Conservation (phyloP, 2,113 vertebrate species). For the Emydura subglobosa region DNA sequence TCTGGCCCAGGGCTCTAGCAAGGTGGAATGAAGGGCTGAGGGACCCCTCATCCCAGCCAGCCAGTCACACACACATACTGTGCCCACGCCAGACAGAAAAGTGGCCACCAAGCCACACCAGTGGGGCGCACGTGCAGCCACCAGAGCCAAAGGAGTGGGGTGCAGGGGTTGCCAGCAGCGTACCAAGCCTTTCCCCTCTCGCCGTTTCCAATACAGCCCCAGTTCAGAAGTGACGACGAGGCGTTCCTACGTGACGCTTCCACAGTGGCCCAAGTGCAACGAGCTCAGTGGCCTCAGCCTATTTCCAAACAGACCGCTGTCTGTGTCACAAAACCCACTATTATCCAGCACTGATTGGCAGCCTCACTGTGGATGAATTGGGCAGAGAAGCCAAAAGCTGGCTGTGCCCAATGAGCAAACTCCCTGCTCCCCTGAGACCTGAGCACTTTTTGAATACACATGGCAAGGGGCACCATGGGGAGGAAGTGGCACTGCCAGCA, state of each 20-base stretch:
- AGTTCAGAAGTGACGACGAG: not conserved
- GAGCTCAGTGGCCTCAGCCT: no score
- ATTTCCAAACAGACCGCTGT: not conserved
- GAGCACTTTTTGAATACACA: not conserved
- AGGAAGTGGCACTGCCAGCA: not conserved
- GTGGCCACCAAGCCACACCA: not conserved
- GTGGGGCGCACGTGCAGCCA: no score
- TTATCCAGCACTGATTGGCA: not conserved
- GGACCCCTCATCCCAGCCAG: not conserved
- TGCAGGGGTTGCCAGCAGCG: no score
- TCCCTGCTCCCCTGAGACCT: not conserved
- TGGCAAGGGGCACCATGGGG: not conserved
- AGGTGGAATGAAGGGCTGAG: not conserved
- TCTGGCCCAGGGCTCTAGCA: not conserved
- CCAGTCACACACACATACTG: not conserved
- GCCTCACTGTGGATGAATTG: not conserved
- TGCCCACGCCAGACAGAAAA: not conserved
- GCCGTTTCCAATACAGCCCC: not conserved
- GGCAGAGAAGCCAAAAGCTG: not conserved
- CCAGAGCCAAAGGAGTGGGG: not conserved
- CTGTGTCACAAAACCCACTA: not conserved
- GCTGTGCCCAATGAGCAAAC: not conserved
- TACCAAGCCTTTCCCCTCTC: no score
- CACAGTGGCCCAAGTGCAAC: no score
- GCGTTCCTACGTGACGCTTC: not conserved